Evolutionary conservation across 35 echinoderm and acorn worm genomes (phyloP), one percentile per base, ranked within the genome.

Genomic region (Eucidaris tribuloides): DNA sequence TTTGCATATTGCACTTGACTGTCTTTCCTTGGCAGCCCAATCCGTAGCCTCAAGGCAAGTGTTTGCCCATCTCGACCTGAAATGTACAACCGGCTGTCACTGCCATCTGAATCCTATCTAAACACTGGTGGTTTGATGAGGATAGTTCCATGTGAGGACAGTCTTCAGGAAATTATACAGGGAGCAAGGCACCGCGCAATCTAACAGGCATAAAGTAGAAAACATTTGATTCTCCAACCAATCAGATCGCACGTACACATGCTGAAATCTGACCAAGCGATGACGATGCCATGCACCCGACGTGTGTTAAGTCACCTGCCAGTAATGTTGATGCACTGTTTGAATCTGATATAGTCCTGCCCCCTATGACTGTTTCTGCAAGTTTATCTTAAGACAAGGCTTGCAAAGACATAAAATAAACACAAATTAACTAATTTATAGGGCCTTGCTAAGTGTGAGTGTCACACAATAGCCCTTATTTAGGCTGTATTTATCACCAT

Each of bases 81-180:
- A 89, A 39, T 81, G 65, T 34, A 98, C 92, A 66, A 52, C 90
- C n/a, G 32, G 86, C 91, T 25, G 90, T 98, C 22, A 90, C 86
- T 41, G 83, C 89, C 41, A 54, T 98, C 2, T 52, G 90, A 86
- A 58, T 41, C 95, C 46, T 98, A 91, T 64, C 58, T 98, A 22
- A 78, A 86, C 19, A n/a, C 83, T 98, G 7, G 80, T 80, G 15
- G 86, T 74, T n/a, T 15, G 91, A 98, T 64, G 50, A 58, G 1
- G 37, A 78, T 65, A 79, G 79, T n/a, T 60, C n/a, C 82, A 85
- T 25, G 86, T 98, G 46, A 81, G n/a, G 95, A 56, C 40, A 84
- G 86, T 77, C 7, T 98, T 98, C 50, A 98, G 95, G 95, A 87
- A 23, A 46, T 46, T 46, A 3, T 34, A 2, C 24, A 7, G 7